These are phyloP conservation scores for Asobara japonica DNA, from an alignment of 1,140 invertebrate species.

Conservation along the genomic window DNA sequence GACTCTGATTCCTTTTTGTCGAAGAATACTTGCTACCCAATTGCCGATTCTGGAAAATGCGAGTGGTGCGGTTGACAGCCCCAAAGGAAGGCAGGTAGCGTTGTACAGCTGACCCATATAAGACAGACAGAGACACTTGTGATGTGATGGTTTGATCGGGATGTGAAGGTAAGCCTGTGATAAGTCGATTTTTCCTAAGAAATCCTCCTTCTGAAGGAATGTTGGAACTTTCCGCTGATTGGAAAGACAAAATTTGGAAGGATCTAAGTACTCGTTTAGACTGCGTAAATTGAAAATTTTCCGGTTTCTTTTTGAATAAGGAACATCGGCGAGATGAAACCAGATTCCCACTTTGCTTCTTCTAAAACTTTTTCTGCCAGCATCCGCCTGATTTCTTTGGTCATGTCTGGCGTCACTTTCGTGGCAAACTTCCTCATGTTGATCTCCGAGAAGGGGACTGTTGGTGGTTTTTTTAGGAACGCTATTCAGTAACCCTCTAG, in stretches of 20 bases:
- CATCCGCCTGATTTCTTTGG: conserved; percentile 20
- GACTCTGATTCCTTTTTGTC: conserved; percentile 29
- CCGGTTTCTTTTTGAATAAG: conserved; percentile 32
- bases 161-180: conserved; percentile 27
- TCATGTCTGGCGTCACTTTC: conserved; percentile 22
- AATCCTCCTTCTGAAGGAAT: conserved; percentile 17
- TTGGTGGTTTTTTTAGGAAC: neutral
- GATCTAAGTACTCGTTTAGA: conserved; percentile 36
- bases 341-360: neutral
- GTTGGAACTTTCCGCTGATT: conserved; percentile 27
- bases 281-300: conserved; percentile 41
- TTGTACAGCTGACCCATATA: conserved; percentile 30
- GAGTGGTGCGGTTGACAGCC: neutral
- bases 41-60: conserved; percentile 35
- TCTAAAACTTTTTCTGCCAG: neutral
- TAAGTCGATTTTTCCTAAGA: conserved; percentile 13
- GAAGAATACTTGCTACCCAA: conserved; percentile 33
- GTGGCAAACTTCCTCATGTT: conserved; percentile 14
- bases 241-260: conserved; percentile 33
- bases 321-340: conserved; percentile 43
- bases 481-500: neutral
- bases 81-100: conserved; percentile 46
- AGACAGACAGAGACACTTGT: conserved; percentile 17
- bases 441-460: neutral
- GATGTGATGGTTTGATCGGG: conserved; percentile 26